Conservation (phyloP, 2,797 vertebrate genomes). For the Atherinosoma microstoma region DNA sequence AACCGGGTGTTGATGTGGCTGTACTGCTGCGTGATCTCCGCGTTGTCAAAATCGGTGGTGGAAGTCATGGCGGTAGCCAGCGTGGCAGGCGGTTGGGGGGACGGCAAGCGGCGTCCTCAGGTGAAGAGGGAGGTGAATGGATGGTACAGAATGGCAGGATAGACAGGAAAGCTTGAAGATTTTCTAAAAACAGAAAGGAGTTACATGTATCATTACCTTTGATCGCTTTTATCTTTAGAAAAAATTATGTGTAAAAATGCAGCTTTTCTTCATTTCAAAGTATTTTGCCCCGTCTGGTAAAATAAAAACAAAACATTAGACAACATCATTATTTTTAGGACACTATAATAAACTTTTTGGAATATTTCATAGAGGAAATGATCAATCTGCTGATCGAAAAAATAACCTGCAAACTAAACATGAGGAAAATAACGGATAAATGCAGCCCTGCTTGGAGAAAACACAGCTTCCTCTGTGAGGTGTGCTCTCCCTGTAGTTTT, state of each 20-base stretch:
- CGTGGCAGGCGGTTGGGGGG: constrained; percentile 33
- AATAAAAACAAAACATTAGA: no score
- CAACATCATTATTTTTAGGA: no score
- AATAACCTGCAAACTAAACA: neutral
- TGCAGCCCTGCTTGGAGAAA: neutral
- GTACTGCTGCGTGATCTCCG: constrained; percentile 95
- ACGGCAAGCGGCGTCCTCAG: constrained; percentile 62
- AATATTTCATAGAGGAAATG: neutral
- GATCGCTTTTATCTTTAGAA: neutral
- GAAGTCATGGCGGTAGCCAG: constrained; percentile 82
- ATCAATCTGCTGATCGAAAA: neutral
- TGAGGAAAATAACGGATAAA: neutral
- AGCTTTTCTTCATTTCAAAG: no score
- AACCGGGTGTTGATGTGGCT: constrained; percentile 93
- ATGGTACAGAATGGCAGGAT: constrained; percentile 26
- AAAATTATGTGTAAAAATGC: neutral
- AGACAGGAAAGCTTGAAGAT: constrained; percentile 24
- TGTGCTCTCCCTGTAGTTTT: neutral
- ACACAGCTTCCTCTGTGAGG: neutral
- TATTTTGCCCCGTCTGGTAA: no score
- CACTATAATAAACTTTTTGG: neutral
- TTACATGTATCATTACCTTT: neutral
- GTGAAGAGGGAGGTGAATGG: constrained; percentile 15
- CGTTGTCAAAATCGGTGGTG: constrained; percentile 94
- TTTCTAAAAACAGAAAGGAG: constrained; percentile 51